Evolutionary conservation across 2,797 vertebrate species (phyloP), one percentile per base, ranked within the genome.

Genomic region (Phoeniculus purpureus): DNA sequence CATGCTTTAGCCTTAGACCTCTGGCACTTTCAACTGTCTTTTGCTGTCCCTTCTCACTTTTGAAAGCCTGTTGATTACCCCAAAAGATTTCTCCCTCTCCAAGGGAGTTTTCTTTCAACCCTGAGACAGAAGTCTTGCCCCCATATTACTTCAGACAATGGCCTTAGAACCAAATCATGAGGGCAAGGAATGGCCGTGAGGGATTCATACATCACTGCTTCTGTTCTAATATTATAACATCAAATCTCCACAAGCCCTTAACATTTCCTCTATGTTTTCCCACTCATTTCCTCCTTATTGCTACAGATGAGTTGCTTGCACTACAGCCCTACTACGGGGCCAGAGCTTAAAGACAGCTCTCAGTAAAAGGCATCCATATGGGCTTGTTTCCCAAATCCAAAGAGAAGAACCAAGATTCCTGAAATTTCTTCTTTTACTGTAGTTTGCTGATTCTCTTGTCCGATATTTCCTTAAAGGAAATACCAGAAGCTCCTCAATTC

Each of bases 221-320:
- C 81, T 87, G 48, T 82, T 89, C 68, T 68, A 90, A 65, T 64
- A 76, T 60, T 88, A 9, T 37, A 87, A 68, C 20, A 56, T 3
- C 50, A 89, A 43, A 68, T 31, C 16, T 80, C 76, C 78, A 59
- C 45, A 72, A 90, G 12, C 59, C 20, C 20, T 89, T 50, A 78
- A 89, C 50, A 73, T 85, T 95, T 91, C 81, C 70, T 78, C 72
- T 86, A 9, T 26, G 19, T 71, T 94, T 94, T 26, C 68, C 9
- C 58, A 55, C 64, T 68, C 11, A 87, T 92, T 87, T 95, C 66
- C 81, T 82, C 37, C 51, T 75, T 76, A 62, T 67, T 89, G 72
- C 88, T 93, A 66, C 48, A 70, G n/a, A 79, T 47, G 0, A 75
- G 72, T 62, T 72, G 11, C 40, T 92, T 7, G 2, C 27, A 37